Base-by-base conservation (phyloP, 2,888 invertebrate genomes). In the Agrochola lota region DNA sequence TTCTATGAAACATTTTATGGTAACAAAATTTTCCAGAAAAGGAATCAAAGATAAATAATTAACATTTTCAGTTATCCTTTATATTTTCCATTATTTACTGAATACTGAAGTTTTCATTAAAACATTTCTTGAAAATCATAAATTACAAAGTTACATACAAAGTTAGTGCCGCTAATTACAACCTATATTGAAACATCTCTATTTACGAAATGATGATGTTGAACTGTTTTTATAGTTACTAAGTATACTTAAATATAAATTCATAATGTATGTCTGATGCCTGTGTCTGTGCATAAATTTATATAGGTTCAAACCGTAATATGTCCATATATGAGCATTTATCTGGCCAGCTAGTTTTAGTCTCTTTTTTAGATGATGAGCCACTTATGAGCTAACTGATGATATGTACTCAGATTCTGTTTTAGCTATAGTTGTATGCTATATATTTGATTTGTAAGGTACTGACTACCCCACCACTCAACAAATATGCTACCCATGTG, bases 401-500 rank as follows among this genome's bases (percentile, higher is more conserved):
- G 49, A 49, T 60, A 12, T 57, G 55, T 49, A 20, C 49, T 40
- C 40, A 76, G 23, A 55, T 80, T 70, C 55, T 26, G n/a, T 67
- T 77, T 77, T 70, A 26, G 35, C 66, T 59, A 23, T 60, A 40
- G 23, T 55, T 20, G 9, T 55, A 12, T 26, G 9, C 15, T 26
- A 20, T n/a, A 15, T 2, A 59, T 76, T 70, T 63, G 11, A 64
- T 68, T 20, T 49, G 49, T 55, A 57, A 55, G 30, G 2, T 68
- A 43, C 46, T 23, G n/a, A n/a, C n/a, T 23, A 72, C 73, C 67
- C 74, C 66, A 77, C 71, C 57, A 72, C 60, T 55, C 6, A 55
- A 68, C 11, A 30, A 75, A 66, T 59, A 62, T 43, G 60, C 59
- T 71, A 74, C 63, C 60, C 35, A 74, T 70, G 59, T 68, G 46